Base-by-base conservation (phyloP, 2,113 vertebrate species). In the Speoplatyrhinus poulsoni region DNA sequence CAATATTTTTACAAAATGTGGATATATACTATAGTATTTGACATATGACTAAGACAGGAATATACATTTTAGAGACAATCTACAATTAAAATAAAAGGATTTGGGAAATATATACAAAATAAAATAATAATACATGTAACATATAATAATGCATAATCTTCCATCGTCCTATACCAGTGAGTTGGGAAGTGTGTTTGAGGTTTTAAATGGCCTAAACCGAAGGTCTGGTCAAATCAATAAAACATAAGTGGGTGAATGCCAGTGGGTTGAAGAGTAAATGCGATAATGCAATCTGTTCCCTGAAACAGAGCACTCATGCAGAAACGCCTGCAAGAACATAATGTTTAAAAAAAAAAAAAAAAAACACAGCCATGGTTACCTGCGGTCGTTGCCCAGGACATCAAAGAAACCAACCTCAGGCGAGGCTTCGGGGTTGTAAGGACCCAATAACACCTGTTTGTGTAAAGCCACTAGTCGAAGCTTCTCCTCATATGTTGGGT, bases 361-460 rank as follows among this genome's bases (percentile, higher is more conserved):
- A 48, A 52, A 50, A 48, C 19, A 60, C 13, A 36, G 1, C 17
- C 9, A 15, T 46, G 41, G 33, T 84, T 95, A 98, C 98, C 97
- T 97, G 88, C 98, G 94, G 76, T 99, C 98, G 62, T 96, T 99
- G 41, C 98, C 98, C 85, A 99, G 87, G 62, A 99, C 96, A 81
- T 99, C 98, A 88, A 99, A 99, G 92, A 99, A 99, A 83, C 98
- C 98, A 58, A 99, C 96, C 83, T 99, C 98, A 11, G 98, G 96
- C 50, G 94, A 95, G 69, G 95, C 95, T 65, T 99, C 98, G 9
- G 96, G 96, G 82, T 98, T 99, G 71, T 96, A 98, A 8, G 97
- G 96, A 12, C 98, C 98, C 81, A 95, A 82, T 3, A 95, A 91
- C 82, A 98, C 95, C 85, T 96, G 98, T 76, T 98, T 98, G 86